Evolutionary conservation across 2,888 invertebrate species (phyloP).

Genomic region (Monopis laevigella): DNA sequence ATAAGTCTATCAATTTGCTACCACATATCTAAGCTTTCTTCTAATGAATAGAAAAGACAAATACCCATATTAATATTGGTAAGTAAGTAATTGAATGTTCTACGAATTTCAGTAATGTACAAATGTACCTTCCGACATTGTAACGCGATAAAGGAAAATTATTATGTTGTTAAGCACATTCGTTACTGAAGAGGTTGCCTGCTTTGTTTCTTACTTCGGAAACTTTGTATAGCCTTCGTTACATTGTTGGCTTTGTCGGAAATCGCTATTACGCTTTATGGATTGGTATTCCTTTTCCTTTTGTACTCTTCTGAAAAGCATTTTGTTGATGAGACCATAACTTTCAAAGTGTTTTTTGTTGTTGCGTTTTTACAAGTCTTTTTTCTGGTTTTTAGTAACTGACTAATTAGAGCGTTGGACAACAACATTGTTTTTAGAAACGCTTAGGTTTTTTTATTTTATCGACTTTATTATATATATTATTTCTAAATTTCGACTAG

Average conservation of each 20-base stretch:
- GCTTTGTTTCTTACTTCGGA: conserved; percentile 39
- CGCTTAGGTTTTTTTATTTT: too few species aligned
- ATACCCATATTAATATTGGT: too few species aligned
- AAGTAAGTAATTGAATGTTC: conserved; percentile 7
- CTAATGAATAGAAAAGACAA: not conserved
- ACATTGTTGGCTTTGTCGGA: conserved; percentile 36
- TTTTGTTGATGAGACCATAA: conserved; percentile 34
- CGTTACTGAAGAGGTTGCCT: conserved; percentile 36
- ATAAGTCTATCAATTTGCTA: too few species aligned
- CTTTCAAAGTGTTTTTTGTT: too few species aligned
- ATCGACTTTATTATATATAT: too few species aligned
- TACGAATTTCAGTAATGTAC: conserved; percentile 15
- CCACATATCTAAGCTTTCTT: not conserved
- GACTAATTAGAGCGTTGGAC: too few species aligned
- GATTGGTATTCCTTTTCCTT: conserved; percentile 37
- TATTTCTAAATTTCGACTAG: too few species aligned
- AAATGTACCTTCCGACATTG: conserved; percentile 14
- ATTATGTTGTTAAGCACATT: conserved; percentile 36
- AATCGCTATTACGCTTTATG: conserved; percentile 38
- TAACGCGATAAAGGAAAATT: conserved; percentile 30
- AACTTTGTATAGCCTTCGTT: conserved; percentile 41
- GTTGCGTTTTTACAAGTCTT: too few species aligned
- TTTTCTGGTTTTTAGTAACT: too few species aligned
- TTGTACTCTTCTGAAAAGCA: conserved; percentile 30
- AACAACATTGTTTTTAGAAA: too few species aligned